These are phyloP conservation scores for Heterotis niloticus DNA, from an alignment of 2,113 vertebrate species.

Conservation along the genomic window DNA sequence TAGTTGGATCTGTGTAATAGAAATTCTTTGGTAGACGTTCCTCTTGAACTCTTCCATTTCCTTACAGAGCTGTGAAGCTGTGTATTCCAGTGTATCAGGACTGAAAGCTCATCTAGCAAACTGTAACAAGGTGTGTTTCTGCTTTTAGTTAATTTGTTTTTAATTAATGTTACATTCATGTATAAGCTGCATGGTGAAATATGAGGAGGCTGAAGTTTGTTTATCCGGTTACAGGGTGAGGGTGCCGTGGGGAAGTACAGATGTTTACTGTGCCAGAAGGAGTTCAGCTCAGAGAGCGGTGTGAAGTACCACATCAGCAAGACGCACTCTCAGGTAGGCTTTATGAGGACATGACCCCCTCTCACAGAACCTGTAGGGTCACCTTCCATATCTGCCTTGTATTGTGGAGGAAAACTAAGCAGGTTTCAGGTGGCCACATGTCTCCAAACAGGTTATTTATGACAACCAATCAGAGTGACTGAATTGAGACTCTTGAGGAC, in stretches of 20 bases:
- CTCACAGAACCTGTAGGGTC: background rate
- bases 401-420: no score
- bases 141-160: no score
- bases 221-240: constrained; percentile 71
- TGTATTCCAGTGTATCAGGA: constrained; percentile 95
- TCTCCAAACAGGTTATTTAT: no score
- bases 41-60: constrained; percentile 27
- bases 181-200: no score
- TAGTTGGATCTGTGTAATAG: background rate
- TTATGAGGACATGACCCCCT: background rate
- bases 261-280: constrained; percentile 93
- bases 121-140: constrained; percentile 84
- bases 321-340: constrained; percentile 88
- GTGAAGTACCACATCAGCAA: constrained; percentile 98
- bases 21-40: constrained; percentile 8
- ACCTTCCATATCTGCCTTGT: no score
- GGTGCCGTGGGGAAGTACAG: constrained; percentile 87
- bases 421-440: no score
- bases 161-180: background rate
- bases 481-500: no score
- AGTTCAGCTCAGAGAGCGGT: constrained; percentile 94
- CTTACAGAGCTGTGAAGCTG: constrained; percentile 87
- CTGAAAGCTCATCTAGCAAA: constrained; percentile 94
- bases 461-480: no score
- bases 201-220: constrained; percentile 12